Conservation (phyloP, 2,888 invertebrate species). For the Melieria omissa region DNA sequence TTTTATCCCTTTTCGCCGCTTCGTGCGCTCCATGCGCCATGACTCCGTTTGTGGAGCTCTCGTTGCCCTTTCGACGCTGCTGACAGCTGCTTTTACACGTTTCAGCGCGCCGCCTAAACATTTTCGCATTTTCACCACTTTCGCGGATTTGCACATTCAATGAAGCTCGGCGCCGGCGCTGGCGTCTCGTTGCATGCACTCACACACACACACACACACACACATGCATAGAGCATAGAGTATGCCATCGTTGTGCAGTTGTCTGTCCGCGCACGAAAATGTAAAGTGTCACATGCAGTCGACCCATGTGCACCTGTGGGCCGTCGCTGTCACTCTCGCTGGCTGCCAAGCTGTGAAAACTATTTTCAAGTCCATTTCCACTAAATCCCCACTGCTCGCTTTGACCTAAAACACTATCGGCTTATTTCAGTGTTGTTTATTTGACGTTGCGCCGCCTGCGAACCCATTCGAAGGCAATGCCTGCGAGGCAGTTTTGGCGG, state of each 20-base stretch:
- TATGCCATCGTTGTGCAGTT: too few relatives aligned
- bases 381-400: slow-evolving; percentile 16
- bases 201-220: not conserved
- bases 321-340: too few relatives aligned
- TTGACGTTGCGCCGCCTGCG: too few relatives aligned
- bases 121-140: slow-evolving; percentile 40
- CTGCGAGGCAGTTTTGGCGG: too few relatives aligned
- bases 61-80: slow-evolving; percentile 9
- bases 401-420: too few relatives aligned
- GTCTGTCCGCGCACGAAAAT: too few relatives aligned
- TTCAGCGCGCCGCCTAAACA: slow-evolving; percentile 34
- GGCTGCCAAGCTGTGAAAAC: slow-evolving; percentile 13
- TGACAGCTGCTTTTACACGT: slow-evolving; percentile 10
- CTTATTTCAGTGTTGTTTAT: too few relatives aligned
- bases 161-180: slow-evolving; percentile 37
- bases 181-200: not conserved
- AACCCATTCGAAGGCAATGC: too few relatives aligned
- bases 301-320: slow-evolving; percentile 14
- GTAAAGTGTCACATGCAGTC: too few relatives aligned
- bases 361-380: slow-evolving; percentile 36
- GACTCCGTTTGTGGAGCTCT: not conserved
- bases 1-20: slow-evolving; percentile 22
- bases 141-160: slow-evolving; percentile 44
- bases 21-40: not conserved
- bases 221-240: too few relatives aligned